Evolutionary conservation across 2,797 vertebrate species (phyloP), one percentile per base, ranked within the genome.

Genomic region (Crocodylus rhombifer): DNA sequence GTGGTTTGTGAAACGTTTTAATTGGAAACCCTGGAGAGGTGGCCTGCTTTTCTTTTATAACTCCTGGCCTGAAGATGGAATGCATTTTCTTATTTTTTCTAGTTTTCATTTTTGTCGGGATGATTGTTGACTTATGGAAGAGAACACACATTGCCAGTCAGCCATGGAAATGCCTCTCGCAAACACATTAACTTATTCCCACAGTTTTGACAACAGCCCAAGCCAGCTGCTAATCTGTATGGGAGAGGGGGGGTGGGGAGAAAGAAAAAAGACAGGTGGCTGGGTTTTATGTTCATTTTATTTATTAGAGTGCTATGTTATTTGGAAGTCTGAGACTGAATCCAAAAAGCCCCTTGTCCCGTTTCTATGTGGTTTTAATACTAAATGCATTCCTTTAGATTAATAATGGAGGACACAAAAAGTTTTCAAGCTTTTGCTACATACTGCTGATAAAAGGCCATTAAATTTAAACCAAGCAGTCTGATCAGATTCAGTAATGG

Each of bases 171-270:
- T 91, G 58, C 80, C 86, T 84, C 28, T 84, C 90, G 92, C 87
- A 89, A 93, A 93, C n/a, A 91, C 11, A 42, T 89, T 88, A 90
- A 84, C 73, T 95, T 74, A 91, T 96, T 96, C 89, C 82, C 94
- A 94, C 89, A 96, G 83, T 85, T 87, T 76, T 92, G 86, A 96
- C 58, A 93, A 95, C 89, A 93, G 30, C 86, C 88, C 90, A 90
- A 94, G 80, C 51, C 96, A 96, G 79, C 81, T 93, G 88, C 69
- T 93, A 81, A 90, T 89, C 74, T 30, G 75, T 79, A 80, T 77
- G 90, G 84, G 93, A 92, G 86, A 51, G 10, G 42, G 42, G 42
- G 42, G 42, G 10, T 51, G 42, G 42, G 42, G 20, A 67, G n/a
- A n/a, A 10, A 64, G 84, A 89, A 92, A 83, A 75, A 92, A 80